A percentile compares a stretch with the other conserved stretches of the same genome.
Evolutionary conservation across 30 jellyfish, hydroid and myxozoan genomes (phyloP).

Genomic region (Aurelia sp.): DNA sequence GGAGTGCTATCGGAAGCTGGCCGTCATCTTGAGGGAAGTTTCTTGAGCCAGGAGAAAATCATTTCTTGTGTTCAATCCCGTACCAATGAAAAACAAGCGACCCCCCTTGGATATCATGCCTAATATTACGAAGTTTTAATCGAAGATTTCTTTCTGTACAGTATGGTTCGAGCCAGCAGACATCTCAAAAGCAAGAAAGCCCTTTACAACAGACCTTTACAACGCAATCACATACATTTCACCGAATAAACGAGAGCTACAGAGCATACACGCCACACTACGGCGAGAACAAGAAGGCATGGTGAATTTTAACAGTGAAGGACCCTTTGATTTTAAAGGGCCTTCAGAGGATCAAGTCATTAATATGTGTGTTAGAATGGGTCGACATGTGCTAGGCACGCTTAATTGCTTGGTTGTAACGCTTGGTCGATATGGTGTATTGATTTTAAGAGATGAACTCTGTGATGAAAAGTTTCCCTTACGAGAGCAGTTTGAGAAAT

Average conservation of each 20-base stretch:
- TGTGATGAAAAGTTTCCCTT: constrained; percentile 27
- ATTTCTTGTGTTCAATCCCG: too few species aligned
- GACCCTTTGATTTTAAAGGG: constrained; percentile 36
- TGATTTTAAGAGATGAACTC: constrained; percentile 43
- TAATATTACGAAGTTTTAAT: too few species aligned
- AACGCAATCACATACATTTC: constrained; percentile 55
- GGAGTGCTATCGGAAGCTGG: too few species aligned
- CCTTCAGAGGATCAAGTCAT: constrained; percentile 47
- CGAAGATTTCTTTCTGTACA: not conserved
- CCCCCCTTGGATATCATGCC: too few species aligned
- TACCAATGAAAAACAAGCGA: too few species aligned
- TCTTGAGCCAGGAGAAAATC: too few species aligned
- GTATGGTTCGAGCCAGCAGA: constrained; percentile 95
- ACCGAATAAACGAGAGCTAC: constrained; percentile 76
- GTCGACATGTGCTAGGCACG: constrained; percentile 20
- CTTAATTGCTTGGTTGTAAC: constrained; percentile 57
- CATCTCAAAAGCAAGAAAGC: constrained; percentile 68
- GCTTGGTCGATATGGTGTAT: constrained; percentile 78
- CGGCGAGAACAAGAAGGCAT: constrained; percentile 35
- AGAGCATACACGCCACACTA: constrained; percentile 59
- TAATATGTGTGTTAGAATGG: constrained; percentile 38
- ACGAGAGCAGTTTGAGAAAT: not conserved
- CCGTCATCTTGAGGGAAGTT: too few species aligned
- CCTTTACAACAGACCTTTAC: constrained; percentile 50
- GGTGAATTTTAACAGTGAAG: constrained; percentile 34